A percentile compares a stretch with the other conserved stretches of the same genome.
phyloP scores from a whole-genome alignment of 1,140 invertebrate species.

The Brachionus plicatilis region DNA sequence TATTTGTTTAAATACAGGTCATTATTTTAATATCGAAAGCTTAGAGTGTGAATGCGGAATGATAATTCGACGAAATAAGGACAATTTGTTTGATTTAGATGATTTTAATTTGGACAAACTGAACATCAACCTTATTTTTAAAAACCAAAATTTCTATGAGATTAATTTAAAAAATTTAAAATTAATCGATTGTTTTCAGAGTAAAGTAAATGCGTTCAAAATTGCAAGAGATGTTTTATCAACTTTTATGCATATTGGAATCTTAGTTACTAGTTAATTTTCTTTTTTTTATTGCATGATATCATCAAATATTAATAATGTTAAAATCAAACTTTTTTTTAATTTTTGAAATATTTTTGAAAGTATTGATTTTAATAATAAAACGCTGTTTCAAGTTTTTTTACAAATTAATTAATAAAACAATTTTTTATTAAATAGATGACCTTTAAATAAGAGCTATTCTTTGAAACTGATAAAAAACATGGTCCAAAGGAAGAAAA shows the following conservation, averaged over 20 bases:
- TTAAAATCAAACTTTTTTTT: no score
- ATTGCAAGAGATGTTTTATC: background rate
- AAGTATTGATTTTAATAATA: background rate
- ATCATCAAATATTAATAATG: background rate
- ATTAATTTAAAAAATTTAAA: background rate
- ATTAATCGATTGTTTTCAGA: constrained; percentile 3
- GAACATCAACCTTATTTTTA: background rate
- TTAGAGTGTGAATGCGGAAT: background rate
- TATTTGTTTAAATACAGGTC: background rate
- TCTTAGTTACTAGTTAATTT: background rate
- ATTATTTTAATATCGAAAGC: background rate
- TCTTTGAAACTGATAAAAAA: no score
- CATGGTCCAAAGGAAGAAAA: no score
- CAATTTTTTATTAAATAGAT: no score
- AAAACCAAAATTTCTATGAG: background rate
- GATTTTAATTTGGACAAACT: background rate
- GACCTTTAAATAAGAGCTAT: no score
- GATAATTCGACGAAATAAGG: background rate
- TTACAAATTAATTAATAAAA: no score
- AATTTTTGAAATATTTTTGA: background rate
- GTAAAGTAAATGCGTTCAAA: background rate
- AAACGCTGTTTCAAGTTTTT: no score
- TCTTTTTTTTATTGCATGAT: background rate
- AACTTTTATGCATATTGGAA: constrained; percentile 17
- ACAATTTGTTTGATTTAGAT: background rate